Evolutionary conservation across 2,797 vertebrate genomes (phyloP), one percentile per base, ranked within the genome.

Genomic region (Amazona ochrocephala): DNA sequence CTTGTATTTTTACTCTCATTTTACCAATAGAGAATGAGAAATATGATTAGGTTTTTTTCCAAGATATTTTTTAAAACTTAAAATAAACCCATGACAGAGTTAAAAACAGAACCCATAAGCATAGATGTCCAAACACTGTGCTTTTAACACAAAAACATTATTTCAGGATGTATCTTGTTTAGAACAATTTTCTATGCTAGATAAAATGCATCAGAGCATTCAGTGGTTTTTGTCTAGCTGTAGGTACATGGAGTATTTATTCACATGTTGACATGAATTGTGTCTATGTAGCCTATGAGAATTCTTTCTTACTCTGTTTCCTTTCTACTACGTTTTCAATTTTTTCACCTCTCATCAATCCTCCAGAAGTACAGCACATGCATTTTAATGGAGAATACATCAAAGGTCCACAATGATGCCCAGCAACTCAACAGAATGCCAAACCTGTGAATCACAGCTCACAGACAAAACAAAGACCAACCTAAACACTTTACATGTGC

Each of bases 261-360:
- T 95, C 91, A 93, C 68, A 53, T 48, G 86, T 87, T 95, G 96
- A 95, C 93, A 85, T 89, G 86, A 95, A 89, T 89, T 92, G 75
- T 95, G 92, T 72, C 93, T 80, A 72, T 67, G 66, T 54, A 92
- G 84, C 86, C 93, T 96, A 80, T 80, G 72, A 96, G 93, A 93
- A 94, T 91, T 96, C 91, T 80, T 92, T 93, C 87, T 95, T 92
- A 80, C 65, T 94, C 87, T 77, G 91, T 88, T 94, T 95, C 94
- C 76, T 82, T 95, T 93, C 92, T 78, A 76, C 88, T 68, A 77
- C 0, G 11, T 94, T 95, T 97, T 95, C 91, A 96, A 95, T 96
- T 97, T 97, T 97, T 97, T 93, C 88, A 93, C 65, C 61, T 95
- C 85, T 95, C 96, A 95, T 96, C 93, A 94, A 93, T 96, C 86